These are phyloP conservation scores for honey bee (Apis mellifera) DNA, from an alignment of 1,140 invertebrate genomes.

Conservation along the genomic window Amel_HAv3.1 CM009934.2:8226501-8227000, in stretches of 20 bases:
- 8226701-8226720: conserved; percentile 17
- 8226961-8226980: conserved; percentile 52
- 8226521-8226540: too few species aligned
- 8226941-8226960: conserved; percentile 74
- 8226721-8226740: conserved; percentile 39
- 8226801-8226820: conserved; percentile 37
- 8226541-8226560: too few species aligned
- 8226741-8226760: conserved; percentile 19
- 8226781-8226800: conserved; percentile 37
- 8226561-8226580: too few species aligned
- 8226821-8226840: conserved; percentile 26
- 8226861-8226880: conserved; percentile 64
- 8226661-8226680: background rate
- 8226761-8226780: conserved; percentile 25
- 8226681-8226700: background rate
- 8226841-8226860: conserved; percentile 61
- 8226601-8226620: too few species aligned
- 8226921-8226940: conserved; percentile 63
- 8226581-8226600: too few species aligned
- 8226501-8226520: too few species aligned
- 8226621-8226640: too few species aligned
- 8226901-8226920: background rate
- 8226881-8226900: conserved; percentile 55
- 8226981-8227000: too few species aligned
- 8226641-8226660: background rate